phyloP scores from a whole-genome alignment of 2,888 invertebrate genomes.

The Seira sanloemensis region DNA sequence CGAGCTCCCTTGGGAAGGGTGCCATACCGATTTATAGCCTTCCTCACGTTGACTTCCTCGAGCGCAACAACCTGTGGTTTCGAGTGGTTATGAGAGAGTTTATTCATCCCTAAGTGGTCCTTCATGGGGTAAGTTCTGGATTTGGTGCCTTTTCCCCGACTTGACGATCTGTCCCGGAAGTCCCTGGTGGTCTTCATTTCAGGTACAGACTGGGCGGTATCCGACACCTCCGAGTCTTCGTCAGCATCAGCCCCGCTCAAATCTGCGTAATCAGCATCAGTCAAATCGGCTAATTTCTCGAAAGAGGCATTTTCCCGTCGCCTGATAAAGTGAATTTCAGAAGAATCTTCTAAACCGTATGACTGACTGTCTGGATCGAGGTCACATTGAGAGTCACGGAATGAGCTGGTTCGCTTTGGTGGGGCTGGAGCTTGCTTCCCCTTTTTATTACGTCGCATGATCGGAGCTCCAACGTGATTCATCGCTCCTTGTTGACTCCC shows the following conservation, averaged over 20 bases:
- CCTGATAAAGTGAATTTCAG: constrained; percentile 67
- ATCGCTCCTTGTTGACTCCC: constrained; percentile 69
- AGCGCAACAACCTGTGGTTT: constrained; percentile 87
- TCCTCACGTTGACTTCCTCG: constrained; percentile 96
- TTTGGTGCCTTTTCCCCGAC: constrained; percentile 81
- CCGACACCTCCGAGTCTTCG: constrained; percentile 73
- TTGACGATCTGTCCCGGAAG: constrained; percentile 74
- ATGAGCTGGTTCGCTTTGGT: constrained; percentile 93
- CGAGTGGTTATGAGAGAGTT: constrained; percentile 61
- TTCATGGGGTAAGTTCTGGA: constrained; percentile 80
- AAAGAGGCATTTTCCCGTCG: constrained; percentile 71
- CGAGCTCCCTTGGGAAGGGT: constrained; percentile 97
- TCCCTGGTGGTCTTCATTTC: constrained; percentile 70
- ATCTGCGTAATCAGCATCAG: constrained; percentile 73
- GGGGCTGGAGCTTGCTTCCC: constrained; percentile 97
- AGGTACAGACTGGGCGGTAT: constrained; percentile 72
- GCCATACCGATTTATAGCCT: constrained; percentile 96
- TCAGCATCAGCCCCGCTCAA: constrained; percentile 73
- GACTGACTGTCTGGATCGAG: constrained; percentile 73
- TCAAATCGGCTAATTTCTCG: constrained; percentile 72
- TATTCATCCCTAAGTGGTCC: constrained; percentile 75
- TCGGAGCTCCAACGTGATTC: constrained; percentile 67
- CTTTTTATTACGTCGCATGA: constrained; percentile 78
- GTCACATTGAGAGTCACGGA: constrained; percentile 72
- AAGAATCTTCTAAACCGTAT: constrained; percentile 67